Conservation (phyloP, 2,113 vertebrate genomes). For the Himantopus leucocephalus region DNA sequence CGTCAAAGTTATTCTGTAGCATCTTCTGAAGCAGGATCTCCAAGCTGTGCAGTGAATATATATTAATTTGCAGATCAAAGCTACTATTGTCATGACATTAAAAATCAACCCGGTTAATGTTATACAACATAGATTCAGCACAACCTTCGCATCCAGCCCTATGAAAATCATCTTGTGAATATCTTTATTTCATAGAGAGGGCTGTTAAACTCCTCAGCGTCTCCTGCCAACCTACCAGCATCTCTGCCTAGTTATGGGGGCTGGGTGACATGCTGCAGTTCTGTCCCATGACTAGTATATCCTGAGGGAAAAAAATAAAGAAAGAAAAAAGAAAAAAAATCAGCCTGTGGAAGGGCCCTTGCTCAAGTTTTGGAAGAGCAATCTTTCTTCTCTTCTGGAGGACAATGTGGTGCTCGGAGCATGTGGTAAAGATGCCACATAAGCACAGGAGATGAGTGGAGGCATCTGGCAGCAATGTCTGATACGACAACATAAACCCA, state of each 20-base stretch:
- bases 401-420: neutral
- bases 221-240: neutral
- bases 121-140: neutral
- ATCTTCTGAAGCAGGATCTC: neutral
- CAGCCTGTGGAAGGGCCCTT: neutral
- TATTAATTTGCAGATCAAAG: neutral
- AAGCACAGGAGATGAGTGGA: neutral
- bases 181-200: neutral
- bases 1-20: neutral
- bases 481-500: neutral
- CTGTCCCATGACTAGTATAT: neutral
- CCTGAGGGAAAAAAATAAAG: neutral
- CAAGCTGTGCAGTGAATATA: neutral
- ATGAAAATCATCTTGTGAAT: neutral
- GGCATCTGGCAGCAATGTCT: neutral
- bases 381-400: neutral
- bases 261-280: neutral
- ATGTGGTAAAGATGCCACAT: neutral
- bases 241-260: neutral
- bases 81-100: neutral
- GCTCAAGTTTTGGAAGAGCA: neutral
- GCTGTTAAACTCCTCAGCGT: neutral
- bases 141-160: neutral
- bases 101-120: neutral
- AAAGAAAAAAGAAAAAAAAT: neutral